phyloP scores from a whole-genome alignment of 2,797 vertebrate genomes.

The Falco columbarius region DNA sequence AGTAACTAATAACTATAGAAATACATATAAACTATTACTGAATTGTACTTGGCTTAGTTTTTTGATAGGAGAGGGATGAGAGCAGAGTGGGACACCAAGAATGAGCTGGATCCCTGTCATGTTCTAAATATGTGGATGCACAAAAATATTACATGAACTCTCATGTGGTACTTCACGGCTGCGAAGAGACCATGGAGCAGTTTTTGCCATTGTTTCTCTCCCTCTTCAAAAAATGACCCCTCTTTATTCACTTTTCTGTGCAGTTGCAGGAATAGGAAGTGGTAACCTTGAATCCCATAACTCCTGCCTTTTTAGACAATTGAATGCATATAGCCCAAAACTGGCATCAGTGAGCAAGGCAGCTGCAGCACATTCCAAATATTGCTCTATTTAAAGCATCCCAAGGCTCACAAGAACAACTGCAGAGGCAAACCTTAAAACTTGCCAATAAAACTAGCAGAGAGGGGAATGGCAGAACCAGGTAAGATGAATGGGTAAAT shows the following conservation, averaged over 20 bases:
- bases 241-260: background rate
- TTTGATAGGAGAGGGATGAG: background rate
- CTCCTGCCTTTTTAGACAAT: slow-evolving; percentile 44
- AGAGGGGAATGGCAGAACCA: slow-evolving; percentile 74
- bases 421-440: slow-evolving; percentile 31
- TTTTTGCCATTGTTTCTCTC: background rate
- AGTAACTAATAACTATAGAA: background rate
- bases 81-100: background rate
- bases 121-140: background rate
- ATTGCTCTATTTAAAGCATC: slow-evolving; percentile 83
- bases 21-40: too few relatives aligned
- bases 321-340: slow-evolving; percentile 1
- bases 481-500: slow-evolving; percentile 65
- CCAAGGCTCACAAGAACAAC: slow-evolving; percentile 36
- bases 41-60: accelerated
- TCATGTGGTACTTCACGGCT: background rate
- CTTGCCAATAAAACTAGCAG: slow-evolving; percentile 3
- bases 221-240: background rate
- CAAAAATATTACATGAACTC: background rate
- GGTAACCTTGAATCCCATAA: background rate
- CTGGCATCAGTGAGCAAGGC: slow-evolving; percentile 66
- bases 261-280: background rate
- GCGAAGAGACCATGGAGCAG: background rate
- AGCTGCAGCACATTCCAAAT: slow-evolving; percentile 75
- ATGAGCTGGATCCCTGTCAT: background rate